phyloP scores from a whole-genome alignment of 1,140 invertebrate genomes.

The Megathymus violae region DNA sequence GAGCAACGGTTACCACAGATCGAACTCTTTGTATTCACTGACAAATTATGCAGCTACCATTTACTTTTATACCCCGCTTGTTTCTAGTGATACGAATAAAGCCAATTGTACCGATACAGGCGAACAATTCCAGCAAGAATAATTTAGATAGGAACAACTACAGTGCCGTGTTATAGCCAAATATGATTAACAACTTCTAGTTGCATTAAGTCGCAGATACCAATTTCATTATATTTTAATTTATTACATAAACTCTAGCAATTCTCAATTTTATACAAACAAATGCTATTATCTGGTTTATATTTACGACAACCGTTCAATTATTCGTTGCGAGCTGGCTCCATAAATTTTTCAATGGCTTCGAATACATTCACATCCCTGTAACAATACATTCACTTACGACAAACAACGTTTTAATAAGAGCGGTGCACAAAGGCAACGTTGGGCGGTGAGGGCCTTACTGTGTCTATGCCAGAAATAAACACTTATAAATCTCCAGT shows the following conservation, averaged over 20 bases:
- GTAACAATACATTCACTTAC: constrained; percentile 65
- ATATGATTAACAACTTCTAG: constrained; percentile 31
- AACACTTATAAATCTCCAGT: constrained; percentile 77
- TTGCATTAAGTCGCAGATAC: constrained; percentile 26
- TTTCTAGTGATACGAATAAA: constrained; percentile 32
- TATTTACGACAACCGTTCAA: constrained; percentile 43
- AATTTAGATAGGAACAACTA: constrained; percentile 33
- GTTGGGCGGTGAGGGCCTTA: constrained; percentile 45
- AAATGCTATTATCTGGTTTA: constrained; percentile 24
- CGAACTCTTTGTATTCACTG: constrained; percentile 69
- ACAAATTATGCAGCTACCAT: constrained; percentile 72
- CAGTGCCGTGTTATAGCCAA: constrained; percentile 26
- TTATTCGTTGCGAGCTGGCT: constrained; percentile 39
- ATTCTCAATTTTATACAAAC: constrained; percentile 19
- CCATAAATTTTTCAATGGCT: constrained; percentile 61
- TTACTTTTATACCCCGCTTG: constrained; percentile 56
- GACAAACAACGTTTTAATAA: constrained; percentile 72
- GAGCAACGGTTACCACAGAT: constrained; percentile 52
- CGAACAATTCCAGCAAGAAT: constrained; percentile 22
- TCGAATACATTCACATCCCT: constrained; percentile 47
- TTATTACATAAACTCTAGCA: constrained; percentile 20
- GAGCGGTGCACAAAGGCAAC: constrained; percentile 56
- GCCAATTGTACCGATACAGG: constrained; percentile 23
- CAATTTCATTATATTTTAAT: constrained; percentile 33
- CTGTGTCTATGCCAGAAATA: constrained; percentile 68